These are phyloP conservation scores for Montipora sp. DNA, from an alignment of 64 coral and sea anemone genomes.

Conservation along the genomic window DNA sequence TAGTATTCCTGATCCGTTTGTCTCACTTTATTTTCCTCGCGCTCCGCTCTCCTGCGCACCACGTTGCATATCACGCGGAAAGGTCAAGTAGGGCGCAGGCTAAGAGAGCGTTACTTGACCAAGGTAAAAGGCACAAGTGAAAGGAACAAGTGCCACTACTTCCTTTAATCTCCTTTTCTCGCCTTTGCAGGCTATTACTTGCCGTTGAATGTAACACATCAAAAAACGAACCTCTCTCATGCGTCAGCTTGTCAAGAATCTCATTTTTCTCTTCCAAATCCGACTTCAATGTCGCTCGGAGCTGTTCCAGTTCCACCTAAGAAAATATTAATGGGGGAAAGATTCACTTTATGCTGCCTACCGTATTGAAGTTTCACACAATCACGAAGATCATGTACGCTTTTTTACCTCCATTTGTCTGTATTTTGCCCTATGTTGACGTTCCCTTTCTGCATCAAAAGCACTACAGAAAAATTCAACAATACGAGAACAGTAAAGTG, in stretches of 20 bases:
- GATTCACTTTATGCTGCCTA: neutral
- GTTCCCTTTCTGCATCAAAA: slow-evolving; percentile 90
- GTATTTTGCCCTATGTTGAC: slow-evolving; percentile 85
- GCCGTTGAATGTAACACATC: neutral
- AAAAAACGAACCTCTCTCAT: slow-evolving; percentile 80
- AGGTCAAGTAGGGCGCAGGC: no score
- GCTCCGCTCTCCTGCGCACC: no score
- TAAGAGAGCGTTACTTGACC: no score
- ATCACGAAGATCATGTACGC: neutral
- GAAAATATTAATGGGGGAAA: neutral
- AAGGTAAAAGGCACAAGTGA: no score
- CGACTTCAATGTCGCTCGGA: slow-evolving; percentile 84
- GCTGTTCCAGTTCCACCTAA: slow-evolving; percentile 92
- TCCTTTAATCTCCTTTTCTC: neutral
- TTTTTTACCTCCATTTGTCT: slow-evolving; percentile 81
- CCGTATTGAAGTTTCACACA: neutral
- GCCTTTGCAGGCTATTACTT: neutral
- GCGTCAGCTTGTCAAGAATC: slow-evolving; percentile 86
- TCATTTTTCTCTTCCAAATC: slow-evolving; percentile 96
- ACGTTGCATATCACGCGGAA: no score
- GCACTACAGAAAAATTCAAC: slow-evolving; percentile 62
- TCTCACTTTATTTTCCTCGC: no score
- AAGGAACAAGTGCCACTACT: no score
- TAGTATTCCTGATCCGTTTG: no score
- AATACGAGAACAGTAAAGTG: neutral